phyloP scores from a whole-genome alignment of 2,113 vertebrate genomes.

The Harpagus bidentatus region DNA sequence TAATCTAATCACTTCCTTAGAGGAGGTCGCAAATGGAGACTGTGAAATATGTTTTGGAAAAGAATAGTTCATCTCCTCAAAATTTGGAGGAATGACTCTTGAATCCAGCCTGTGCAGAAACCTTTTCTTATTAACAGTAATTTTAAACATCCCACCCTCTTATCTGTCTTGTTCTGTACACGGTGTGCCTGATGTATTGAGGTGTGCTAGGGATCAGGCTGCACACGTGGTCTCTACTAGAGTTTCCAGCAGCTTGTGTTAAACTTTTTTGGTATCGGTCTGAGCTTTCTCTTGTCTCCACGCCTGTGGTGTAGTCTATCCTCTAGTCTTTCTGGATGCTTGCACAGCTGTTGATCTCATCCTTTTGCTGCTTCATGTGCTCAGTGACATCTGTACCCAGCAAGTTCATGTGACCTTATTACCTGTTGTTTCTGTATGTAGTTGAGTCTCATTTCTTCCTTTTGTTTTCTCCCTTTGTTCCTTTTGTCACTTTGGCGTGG shows the following conservation, averaged over 20 bases:
- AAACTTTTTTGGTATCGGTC: neutral
- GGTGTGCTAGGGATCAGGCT: neutral
- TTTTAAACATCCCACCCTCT: neutral
- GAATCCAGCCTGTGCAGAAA: neutral
- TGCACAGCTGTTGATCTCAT: neutral
- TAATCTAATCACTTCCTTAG: accelerated
- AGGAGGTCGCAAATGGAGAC: neutral
- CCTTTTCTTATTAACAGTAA: neutral
- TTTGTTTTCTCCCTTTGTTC: constrained; percentile 63
- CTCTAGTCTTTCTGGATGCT: neutral
- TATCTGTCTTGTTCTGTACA: neutral
- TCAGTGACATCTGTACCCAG: neutral
- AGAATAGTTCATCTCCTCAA: neutral
- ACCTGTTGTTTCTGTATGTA: constrained; percentile 17
- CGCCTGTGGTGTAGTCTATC: neutral
- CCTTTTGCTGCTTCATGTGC: neutral
- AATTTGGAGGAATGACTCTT: neutral
- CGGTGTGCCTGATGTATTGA: neutral
- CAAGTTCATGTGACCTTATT: neutral
- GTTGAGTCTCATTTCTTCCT: constrained; percentile 55
- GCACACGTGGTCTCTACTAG: neutral
- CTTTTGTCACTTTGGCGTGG: constrained; percentile 46
- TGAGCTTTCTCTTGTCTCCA: neutral
- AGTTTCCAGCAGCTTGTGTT: neutral
- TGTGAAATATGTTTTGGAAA: neutral